phyloP scores from a whole-genome alignment of 2,888 invertebrate genomes.

The Latrodectus elegans region DNA sequence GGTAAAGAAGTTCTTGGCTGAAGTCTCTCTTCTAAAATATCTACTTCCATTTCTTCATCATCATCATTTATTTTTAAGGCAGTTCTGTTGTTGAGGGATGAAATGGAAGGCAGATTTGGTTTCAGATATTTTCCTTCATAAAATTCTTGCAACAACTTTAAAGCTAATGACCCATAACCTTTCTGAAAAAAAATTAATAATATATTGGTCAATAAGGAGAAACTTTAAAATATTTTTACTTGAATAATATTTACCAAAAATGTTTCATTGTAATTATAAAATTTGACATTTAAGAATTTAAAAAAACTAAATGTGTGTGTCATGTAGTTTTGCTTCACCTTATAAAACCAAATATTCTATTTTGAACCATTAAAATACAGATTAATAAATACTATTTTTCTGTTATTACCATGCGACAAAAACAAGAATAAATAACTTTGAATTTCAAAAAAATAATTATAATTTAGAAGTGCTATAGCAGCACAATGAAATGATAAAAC shows the following conservation, averaged over 20 bases:
- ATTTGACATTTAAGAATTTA: not conserved
- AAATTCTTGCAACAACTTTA: slow-evolving; percentile 89
- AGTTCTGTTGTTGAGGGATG: slow-evolving; percentile 31
- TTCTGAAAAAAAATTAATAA: slow-evolving; percentile 81
- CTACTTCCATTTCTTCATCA: slow-evolving; percentile 75
- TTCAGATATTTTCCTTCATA: slow-evolving; percentile 81
- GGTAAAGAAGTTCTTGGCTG: slow-evolving; percentile 81
- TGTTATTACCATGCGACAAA: no score
- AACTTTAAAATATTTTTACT: not conserved
- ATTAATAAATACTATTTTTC: no score
- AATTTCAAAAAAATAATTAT: no score
- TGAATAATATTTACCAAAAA: not conserved
- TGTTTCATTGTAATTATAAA: not conserved
- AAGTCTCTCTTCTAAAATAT: slow-evolving; percentile 83
- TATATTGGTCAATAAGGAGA: not conserved
- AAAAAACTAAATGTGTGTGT: not conserved
- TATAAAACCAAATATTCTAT: no score
- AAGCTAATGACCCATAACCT: slow-evolving; percentile 95
- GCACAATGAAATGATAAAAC: no score
- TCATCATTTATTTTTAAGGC: slow-evolving; percentile 44
- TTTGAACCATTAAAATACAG: no score
- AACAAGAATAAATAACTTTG: no score
- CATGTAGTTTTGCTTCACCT: not conserved
- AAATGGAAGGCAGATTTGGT: slow-evolving; percentile 63
- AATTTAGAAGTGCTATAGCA: no score